Percentiles rank a stretch among this genome's conserved stretches.
phyloP scores from a whole-genome alignment of 2,888 invertebrate genomes.

The Drosophila rubida region DNA sequence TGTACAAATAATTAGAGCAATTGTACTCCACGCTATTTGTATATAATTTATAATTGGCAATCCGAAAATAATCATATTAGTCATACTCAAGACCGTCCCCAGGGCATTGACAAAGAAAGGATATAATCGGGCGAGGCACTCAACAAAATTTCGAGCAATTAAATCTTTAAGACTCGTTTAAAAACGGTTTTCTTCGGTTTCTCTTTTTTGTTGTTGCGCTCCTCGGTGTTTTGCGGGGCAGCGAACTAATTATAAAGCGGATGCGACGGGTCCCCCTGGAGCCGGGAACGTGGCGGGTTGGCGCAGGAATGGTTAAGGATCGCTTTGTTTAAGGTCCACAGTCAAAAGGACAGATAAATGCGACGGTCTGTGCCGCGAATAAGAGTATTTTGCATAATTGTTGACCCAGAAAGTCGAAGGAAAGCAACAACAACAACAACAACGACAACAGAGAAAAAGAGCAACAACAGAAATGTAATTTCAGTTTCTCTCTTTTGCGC shows the following conservation, averaged over 20 bases:
- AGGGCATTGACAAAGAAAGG: slow-evolving; percentile 23
- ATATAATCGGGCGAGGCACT: slow-evolving; percentile 63
- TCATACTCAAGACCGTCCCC: slow-evolving; percentile 40
- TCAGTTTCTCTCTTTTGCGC: slow-evolving; percentile 21
- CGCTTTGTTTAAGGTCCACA: slow-evolving; percentile 53
- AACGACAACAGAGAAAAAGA: slow-evolving; percentile 12
- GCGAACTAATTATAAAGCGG: slow-evolving; percentile 81
- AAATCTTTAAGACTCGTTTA: slow-evolving; percentile 80
- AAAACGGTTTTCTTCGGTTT: slow-evolving; percentile 55
- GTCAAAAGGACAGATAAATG: slow-evolving; percentile 77
- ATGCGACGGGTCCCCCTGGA: slow-evolving; percentile 59
- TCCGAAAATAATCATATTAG: slow-evolving; percentile 73
- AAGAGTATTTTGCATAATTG: slow-evolving; percentile 83
- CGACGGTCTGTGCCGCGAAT: slow-evolving; percentile 72
- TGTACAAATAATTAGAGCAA: neutral
- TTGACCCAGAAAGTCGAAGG: slow-evolving; percentile 80
- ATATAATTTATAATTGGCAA: slow-evolving; percentile 12
- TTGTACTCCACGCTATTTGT: neutral
- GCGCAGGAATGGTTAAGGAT: neutral
- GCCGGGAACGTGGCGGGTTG: neutral
- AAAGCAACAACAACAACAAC: slow-evolving; percentile 38
- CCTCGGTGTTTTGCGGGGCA: slow-evolving; percentile 30
- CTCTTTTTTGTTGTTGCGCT: slow-evolving; percentile 7
- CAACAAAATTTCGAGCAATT: slow-evolving; percentile 73
- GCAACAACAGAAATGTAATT: slow-evolving; percentile 60